Evolutionary conservation across 2,888 invertebrate genomes (phyloP), one percentile per base, ranked within the genome.

Genomic region (Apamea anceps): DNA sequence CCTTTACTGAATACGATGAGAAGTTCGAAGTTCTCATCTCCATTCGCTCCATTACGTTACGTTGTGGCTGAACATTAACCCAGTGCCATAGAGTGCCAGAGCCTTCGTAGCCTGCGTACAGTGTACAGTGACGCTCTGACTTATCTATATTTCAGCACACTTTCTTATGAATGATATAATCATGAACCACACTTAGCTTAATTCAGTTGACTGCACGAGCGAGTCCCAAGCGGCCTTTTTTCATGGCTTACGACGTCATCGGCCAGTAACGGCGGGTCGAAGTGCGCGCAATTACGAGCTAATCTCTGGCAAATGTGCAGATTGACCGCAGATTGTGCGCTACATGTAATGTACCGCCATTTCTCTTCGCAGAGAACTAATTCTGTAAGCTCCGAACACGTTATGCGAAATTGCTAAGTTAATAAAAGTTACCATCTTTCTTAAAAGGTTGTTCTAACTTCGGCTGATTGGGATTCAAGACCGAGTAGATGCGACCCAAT

Each of bases 221-320:
- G n/a, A 13, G 42, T 48, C 48, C 72, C 65, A n/a, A 51, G 42
- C n/a, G 37, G 42, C n/a, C 60, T 21, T 63, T 71, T 57, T 66
- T 37, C 54, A 57, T 57, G 57, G 37, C 66, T 60, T 45, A 48
- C 66, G 85, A 75, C 67, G 70, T 70, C 65, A 71, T 42, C 28
- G 88, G 70, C 48, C 32, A 21, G 85, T 77, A 48, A 72, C 28
- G 66, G 76, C 51, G 54, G 60, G 37, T 54, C 48, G 80, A 63
- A 85, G 62, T 66, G 81, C 68, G 60, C 32, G 54, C 85, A 70
- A 77, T 75, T 75, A 73, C 75, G 65, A 79, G 54, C 68, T 80
- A 62, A 84, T 75, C 42, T 74, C 75, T 72, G 57, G 37, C 70
- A 42, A 72, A 71, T 57, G 66, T 28, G 42, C 68, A 57, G 28